phyloP scores from a whole-genome alignment of 2,113 vertebrate species.

The Peromyscus maniculatus region DNA sequence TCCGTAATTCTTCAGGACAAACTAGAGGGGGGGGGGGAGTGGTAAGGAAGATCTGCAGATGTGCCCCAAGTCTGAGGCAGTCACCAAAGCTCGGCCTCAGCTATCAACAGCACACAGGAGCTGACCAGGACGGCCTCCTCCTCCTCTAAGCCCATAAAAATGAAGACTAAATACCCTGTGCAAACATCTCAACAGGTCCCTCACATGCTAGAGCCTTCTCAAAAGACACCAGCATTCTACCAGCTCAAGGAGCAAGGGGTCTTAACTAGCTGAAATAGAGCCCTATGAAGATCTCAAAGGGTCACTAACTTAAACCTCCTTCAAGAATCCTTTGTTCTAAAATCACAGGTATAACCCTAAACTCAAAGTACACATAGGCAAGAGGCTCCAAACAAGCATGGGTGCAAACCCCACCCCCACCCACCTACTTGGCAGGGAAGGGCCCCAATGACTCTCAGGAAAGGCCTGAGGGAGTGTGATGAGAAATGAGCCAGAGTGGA shows the following conservation, averaged over 20 bases:
- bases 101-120: neutral
- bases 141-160: neutral
- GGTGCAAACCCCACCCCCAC: too few species aligned
- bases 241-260: neutral
- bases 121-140: neutral
- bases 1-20: slow-evolving; percentile 97
- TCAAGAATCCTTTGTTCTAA: neutral
- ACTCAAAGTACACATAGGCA: neutral
- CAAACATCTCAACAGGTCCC: neutral
- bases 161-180: rapidly evolving
- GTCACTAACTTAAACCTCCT: neutral
- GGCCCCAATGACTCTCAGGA: neutral
- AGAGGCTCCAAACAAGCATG: neutral
- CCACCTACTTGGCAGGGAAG: neutral
- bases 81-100: neutral
- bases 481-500: neutral
- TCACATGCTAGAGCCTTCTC: neutral
- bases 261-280: neutral
- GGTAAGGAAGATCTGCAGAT: neutral
- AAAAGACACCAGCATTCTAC: neutral
- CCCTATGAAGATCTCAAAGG: neutral
- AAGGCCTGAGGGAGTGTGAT: neutral
- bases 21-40: slow-evolving; percentile 85
- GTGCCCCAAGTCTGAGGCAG: neutral
- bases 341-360: neutral